phyloP scores from a whole-genome alignment of 2,888 invertebrate genomes.

The Lasioglossum villosulum region DNA sequence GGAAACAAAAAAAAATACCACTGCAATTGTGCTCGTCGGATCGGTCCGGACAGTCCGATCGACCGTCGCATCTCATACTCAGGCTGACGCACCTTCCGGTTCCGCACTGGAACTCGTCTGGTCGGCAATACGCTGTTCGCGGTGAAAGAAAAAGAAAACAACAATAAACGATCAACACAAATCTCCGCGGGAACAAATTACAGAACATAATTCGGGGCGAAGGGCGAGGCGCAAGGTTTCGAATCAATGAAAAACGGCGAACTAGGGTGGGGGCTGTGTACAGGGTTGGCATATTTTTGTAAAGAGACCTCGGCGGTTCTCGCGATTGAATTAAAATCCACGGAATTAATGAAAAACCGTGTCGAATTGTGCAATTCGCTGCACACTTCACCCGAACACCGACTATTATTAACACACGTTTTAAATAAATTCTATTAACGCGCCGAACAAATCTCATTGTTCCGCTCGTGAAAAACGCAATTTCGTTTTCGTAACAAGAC shows the following conservation, averaged over 20 bases:
- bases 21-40: conserved; percentile 87
- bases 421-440: conserved; percentile 6
- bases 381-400: not conserved
- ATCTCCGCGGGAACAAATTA: not conserved
- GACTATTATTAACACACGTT: not conserved
- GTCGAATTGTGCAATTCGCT: not conserved
- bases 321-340: not conserved
- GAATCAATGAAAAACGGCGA: not conserved
- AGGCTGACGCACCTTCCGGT: conserved; percentile 86
- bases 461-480: not conserved
- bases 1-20: conserved; percentile 71
- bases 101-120: conserved; percentile 86
- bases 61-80: conserved; percentile 83
- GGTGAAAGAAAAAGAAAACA: conserved; percentile 21
- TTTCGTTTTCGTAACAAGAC: not conserved
- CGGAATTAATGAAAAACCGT: not conserved
- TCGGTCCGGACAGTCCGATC: conserved; percentile 86
- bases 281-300: not conserved
- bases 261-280: not conserved
- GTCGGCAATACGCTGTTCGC: conserved; percentile 81
- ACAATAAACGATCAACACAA: conserved; percentile 75
- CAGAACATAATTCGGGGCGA: not conserved
- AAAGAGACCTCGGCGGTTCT: not conserved
- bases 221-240: conserved; percentile 5
- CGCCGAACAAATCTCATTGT: not conserved